Conservation (phyloP, 2,888 invertebrate species). For the Thymelicus lineola region DNA sequence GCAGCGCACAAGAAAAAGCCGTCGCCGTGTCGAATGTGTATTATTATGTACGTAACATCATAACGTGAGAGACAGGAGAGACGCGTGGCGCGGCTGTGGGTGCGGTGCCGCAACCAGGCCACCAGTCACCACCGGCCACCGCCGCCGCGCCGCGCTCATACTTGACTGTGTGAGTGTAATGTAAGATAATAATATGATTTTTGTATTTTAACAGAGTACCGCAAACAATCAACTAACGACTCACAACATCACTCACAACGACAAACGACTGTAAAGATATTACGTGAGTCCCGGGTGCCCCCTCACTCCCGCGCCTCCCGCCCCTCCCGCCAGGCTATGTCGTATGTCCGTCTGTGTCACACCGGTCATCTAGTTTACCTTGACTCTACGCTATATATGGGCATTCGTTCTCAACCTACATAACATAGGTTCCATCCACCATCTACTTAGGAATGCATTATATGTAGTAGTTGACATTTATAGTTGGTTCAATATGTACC, state of each 20-base stretch:
- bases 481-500: background rate
- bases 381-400: slow-evolving; percentile 28
- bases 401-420: slow-evolving; percentile 21
- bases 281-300: slow-evolving; percentile 23
- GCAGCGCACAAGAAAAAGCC: background rate
- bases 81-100: no score
- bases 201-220: slow-evolving; percentile 18
- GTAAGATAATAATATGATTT: slow-evolving; percentile 2
- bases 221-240: background rate
- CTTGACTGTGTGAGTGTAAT: background rate
- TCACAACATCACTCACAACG: background rate
- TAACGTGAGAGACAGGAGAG: no score
- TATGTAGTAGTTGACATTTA: background rate
- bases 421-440: slow-evolving; percentile 9
- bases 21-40: background rate
- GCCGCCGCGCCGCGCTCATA: no score
- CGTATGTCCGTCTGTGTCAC: slow-evolving; percentile 8
- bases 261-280: slow-evolving; percentile 23
- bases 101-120: no score
- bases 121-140: no score
- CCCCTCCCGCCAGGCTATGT: background rate
- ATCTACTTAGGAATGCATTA: background rate
- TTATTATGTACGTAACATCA: no score
- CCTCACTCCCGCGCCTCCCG: no score
- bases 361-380: slow-evolving; percentile 24